A percentile compares a stretch with the other conserved stretches of the same genome.
phyloP scores from a whole-genome alignment of 1,140 invertebrate species.

The Heterodera carotae region DNA sequence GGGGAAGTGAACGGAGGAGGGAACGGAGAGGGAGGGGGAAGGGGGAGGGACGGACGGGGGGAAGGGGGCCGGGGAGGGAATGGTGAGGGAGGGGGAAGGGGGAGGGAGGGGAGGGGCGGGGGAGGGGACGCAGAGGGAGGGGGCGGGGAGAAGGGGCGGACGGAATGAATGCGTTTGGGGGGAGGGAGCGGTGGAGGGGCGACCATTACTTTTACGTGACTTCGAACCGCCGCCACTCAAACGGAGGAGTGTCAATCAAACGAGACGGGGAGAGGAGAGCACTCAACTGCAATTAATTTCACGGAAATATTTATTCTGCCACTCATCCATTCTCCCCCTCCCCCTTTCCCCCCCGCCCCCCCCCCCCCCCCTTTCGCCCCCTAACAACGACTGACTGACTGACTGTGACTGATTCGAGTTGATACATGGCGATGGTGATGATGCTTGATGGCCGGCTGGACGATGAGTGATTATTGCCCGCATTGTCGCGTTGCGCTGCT shows the following conservation, averaged over 20 bases:
- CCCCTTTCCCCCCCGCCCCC: not conserved
- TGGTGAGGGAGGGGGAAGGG: not conserved
- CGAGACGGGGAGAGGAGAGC: not conserved
- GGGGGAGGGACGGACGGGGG: too few relatives aligned
- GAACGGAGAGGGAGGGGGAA: too few relatives aligned
- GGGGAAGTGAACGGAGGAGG: too few relatives aligned
- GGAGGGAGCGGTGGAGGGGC: conserved; percentile 7
- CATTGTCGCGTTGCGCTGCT: not conserved
- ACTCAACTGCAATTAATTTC: conserved; percentile 37
- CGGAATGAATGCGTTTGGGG: not conserved
- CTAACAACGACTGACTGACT: conserved; percentile 11
- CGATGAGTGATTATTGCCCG: not conserved
- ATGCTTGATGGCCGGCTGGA: conserved; percentile 19
- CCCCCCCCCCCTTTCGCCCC: not conserved
- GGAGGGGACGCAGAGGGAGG: too few relatives aligned
- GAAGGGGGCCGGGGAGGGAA: not conserved
- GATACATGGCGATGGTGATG: conserved; percentile 15
- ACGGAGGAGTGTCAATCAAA: conserved; percentile 31
- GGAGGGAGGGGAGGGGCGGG: not conserved
- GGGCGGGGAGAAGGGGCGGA: not conserved
- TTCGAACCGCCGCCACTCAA: conserved; percentile 30
- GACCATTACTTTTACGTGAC: conserved; percentile 30
- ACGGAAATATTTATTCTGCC: conserved; percentile 29
- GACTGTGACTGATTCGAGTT: conserved; percentile 19
- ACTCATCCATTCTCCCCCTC: conserved; percentile 13